Evolutionary conservation across 2,888 invertebrate species (phyloP).

Genomic region (Heliconius ethilla): DNA sequence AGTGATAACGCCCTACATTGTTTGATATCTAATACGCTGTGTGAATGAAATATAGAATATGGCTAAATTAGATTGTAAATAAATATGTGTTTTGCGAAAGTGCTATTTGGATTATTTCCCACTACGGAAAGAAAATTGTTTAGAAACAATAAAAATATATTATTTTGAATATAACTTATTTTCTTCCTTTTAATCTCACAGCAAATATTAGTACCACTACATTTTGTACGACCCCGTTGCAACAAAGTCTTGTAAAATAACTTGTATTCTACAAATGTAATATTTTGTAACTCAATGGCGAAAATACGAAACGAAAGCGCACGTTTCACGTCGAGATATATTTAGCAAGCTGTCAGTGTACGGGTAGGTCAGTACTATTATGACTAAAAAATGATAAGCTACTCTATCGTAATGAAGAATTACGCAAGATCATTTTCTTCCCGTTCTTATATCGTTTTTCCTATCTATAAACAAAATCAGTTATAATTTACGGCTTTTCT

Average conservation of each 20-base stretch:
- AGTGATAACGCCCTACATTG: conserved; percentile 9
- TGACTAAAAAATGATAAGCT: conserved; percentile 58
- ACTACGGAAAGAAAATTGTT: too few relatives aligned
- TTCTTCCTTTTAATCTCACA: not conserved
- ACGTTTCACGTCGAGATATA: conserved; percentile 67
- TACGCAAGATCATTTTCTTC: conserved; percentile 27
- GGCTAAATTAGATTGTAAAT: not conserved
- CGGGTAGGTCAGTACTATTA: conserved; percentile 78
- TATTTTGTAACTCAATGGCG: conserved; percentile 21
- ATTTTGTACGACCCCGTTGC: not conserved
- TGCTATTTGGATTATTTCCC: too few relatives aligned
- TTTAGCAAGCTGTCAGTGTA: conserved; percentile 72
- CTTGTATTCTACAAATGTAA: not conserved
- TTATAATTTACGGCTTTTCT: not conserved
- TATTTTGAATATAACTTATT: too few relatives aligned
- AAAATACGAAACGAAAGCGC: conserved; percentile 67
- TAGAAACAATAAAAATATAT: too few relatives aligned
- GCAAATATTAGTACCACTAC: not conserved
- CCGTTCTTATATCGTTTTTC: not conserved
- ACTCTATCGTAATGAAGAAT: conserved; percentile 44
- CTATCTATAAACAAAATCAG: not conserved
- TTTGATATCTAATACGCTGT: not conserved
- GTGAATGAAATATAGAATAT: not conserved
- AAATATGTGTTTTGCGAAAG: not conserved
- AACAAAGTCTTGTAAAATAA: not conserved